Conservation (phyloP, 2,113 vertebrate species). For the Pardalotus punctatus region DNA sequence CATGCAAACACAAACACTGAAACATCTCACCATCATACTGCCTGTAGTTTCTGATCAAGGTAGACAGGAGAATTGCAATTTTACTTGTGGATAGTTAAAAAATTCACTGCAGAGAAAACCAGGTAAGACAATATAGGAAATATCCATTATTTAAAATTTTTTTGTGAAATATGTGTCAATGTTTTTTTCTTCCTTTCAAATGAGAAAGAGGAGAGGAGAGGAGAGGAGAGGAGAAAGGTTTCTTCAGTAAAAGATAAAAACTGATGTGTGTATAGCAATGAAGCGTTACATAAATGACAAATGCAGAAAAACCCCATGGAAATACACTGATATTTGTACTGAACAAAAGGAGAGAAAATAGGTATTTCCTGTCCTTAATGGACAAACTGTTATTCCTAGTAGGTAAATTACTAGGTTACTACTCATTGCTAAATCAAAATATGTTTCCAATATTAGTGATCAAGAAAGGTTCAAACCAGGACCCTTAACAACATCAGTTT, state of each 20-base stretch:
- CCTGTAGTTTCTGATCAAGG: neutral
- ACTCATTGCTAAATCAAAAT: neutral
- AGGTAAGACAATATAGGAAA: neutral
- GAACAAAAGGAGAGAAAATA: rapidly evolving
- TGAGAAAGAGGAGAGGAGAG: neutral
- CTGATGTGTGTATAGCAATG: neutral
- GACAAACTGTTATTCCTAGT: neutral
- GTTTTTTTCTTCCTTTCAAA: neutral
- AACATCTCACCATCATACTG: neutral
- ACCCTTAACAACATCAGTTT: neutral
- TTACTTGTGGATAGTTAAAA: neutral
- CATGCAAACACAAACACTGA: neutral
- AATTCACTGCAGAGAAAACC: neutral
- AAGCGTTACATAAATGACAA: neutral
- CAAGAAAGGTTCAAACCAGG: neutral
- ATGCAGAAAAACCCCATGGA: neutral
- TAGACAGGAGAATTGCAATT: neutral
- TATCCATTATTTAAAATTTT: neutral
- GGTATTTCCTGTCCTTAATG: neutral
- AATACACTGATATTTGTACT: neutral
- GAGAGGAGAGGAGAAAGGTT: neutral
- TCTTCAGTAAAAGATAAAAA: neutral
- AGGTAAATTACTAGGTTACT: neutral
- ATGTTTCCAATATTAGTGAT: neutral
- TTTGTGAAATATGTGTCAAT: neutral